phyloP scores from a whole-genome alignment of 2,113 vertebrate species.

The Pelodiscus sinensis region DNA sequence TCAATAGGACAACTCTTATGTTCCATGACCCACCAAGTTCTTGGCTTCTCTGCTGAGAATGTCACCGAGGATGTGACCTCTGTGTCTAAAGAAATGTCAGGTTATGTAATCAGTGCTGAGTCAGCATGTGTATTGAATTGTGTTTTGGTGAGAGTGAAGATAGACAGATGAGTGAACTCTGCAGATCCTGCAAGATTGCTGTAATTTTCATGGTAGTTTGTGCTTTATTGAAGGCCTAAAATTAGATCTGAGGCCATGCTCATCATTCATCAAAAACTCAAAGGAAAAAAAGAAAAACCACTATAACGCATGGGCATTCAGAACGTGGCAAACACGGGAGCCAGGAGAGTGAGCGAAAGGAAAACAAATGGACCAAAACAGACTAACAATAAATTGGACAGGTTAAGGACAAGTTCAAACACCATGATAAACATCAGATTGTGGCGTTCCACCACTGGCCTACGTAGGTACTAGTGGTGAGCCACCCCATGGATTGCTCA shows the following conservation, averaged over 20 bases:
- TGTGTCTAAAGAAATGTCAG: not conserved
- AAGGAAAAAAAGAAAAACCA: not conserved
- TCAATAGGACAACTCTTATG: not conserved
- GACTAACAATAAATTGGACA: not conserved
- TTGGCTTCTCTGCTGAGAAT: not conserved
- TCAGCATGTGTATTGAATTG: not conserved
- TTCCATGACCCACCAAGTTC: not conserved
- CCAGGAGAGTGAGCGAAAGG: not conserved
- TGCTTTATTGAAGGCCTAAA: not conserved
- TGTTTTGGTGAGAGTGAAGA: not conserved
- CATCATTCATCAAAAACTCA: not conserved
- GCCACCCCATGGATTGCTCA: not conserved
- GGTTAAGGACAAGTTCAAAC: not conserved
- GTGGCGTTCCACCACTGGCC: not conserved
- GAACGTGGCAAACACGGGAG: not conserved
- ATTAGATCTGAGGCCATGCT: not conserved
- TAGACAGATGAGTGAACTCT: not conserved
- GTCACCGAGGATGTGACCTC: not conserved
- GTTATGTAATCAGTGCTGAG: not conserved
- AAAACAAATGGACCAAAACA: not conserved
- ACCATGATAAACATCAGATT: not conserved
- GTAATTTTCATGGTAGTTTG: not conserved
- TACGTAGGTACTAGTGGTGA: not conserved
- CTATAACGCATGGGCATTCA: too few species aligned
- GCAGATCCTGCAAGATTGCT: not conserved